Base-by-base conservation (phyloP, 2,113 vertebrate genomes). In the Nothobranchius kuhntae region DNA sequence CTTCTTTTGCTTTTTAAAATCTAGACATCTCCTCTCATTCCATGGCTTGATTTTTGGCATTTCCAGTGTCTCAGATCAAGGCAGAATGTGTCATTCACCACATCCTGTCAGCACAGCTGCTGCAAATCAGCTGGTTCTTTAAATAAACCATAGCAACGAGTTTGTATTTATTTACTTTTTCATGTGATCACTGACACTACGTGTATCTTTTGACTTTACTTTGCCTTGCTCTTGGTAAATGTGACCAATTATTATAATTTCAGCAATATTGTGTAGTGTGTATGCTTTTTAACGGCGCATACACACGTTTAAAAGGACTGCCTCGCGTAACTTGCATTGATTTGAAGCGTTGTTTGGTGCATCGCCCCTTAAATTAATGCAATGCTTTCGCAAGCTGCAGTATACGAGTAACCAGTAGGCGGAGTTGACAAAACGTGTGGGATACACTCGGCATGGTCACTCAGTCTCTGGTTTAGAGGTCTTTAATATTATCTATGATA, bases 51-150 rank as follows among this genome's bases (percentile, higher is more conserved):
- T 35, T 11, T 35, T 17, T 26, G 58, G 57, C 50, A 5, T 71
- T 14, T 52, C 6, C 4, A 51, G 15, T 30, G 50, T 44, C 6
- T 57, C 26, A 53, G 6, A 55, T 13, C n/a, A 36, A 53, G 63
- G 65, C 70, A 80, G 80, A 68, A 86, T 83, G 69, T 75, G 63
- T 68, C 73, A 76, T 26, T 83, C 68, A 83, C 53, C 64, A 81
- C 65, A 80, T 84, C 69, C 77, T 15, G 56, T 76, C 55, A 62
- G 40, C 53, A 54, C 56, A 77, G 62, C 56, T 74, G 60, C 15
- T 9, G 47, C 7, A 51, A 46, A 53, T 53, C 65, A 70, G 61
- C 48, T 53, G 57, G 82, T 61, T 42, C 13, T 14, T 26, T 24
- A 51, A 44, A 63, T 65, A 17, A 71, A 53, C 45, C n/a, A 36